Evolutionary conservation across 2,113 vertebrate genomes (phyloP), one percentile per base, ranked within the genome.

Genomic region (Fulica atra): DNA sequence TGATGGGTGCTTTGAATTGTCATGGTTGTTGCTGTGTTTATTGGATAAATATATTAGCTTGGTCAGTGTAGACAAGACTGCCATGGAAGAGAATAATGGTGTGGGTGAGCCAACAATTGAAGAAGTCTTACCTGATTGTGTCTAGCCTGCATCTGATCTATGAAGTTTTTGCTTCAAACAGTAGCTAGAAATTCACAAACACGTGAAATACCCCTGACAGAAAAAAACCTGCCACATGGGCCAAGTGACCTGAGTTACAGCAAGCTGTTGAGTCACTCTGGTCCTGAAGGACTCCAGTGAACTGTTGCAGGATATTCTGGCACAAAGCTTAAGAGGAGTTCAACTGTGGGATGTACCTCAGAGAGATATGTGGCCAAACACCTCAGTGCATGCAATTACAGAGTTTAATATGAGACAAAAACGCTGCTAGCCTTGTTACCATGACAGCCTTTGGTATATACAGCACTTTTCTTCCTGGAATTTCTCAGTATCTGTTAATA

Each of bases 121-220:
- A 23, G 6, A 73, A 76, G 6, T 35, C n/a, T 56, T 16, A 35
- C 0, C 11, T 66, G 48, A 20, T 28, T 17, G 2, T 11, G 7
- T 13, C 51, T 23, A 46, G 63, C 33, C 60, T 74, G 81, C 8
- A 44, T 35, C 18, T 73, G 16, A 42, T 42, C 38, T 74, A 33
- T 13, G 19, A 33, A 54, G n/a, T 18, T 70, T 18, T 70, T 63
- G 19, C 44, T 76, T 84, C 68, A 65, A 81, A 42, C 46, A 78
- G 65, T 10, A 56, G 31, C 51, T 87, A 51, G n/a, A 38, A 81
- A 64, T 50, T 71, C 70, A 51, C 66, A 46, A 60, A 42, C 5
- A 16, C 0, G 0, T 31, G 60, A 23, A 59, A 63, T 42, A 78
- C 4, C 8, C 9, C 59, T 81, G 36, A 13, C 46, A 28, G 35